A percentile compares a stretch with the other conserved stretches of the same genome.
Evolutionary conservation across 2,888 invertebrate species (phyloP).

Genomic region (Diadegma fenestrale): DNA sequence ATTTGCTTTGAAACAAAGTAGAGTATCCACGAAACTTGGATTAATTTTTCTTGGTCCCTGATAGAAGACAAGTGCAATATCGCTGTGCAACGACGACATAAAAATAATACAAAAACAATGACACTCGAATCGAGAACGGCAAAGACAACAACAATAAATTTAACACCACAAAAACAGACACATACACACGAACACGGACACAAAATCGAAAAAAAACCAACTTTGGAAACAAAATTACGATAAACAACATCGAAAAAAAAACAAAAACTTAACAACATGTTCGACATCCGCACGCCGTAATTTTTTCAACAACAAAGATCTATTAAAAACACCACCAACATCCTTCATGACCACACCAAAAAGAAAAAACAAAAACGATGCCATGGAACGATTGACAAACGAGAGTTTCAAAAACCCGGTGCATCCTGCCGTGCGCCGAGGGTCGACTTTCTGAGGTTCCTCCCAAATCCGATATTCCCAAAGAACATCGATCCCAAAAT

Average conservation of each 20-base stretch:
- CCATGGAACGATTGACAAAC: constrained; percentile 80
- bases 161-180: constrained; percentile 61
- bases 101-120: constrained; percentile 66
- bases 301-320: constrained; percentile 69
- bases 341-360: constrained; percentile 79
- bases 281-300: constrained; percentile 63
- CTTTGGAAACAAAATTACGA: constrained; percentile 56
- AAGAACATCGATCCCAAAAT: constrained; percentile 41
- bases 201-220: constrained; percentile 50
- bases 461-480: constrained; percentile 47
- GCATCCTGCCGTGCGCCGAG: constrained; percentile 82
- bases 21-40: constrained; percentile 31
- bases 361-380: constrained; percentile 64
- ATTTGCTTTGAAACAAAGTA: constrained; percentile 30
- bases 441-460: constrained; percentile 76
- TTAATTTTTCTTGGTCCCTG: constrained; percentile 76
- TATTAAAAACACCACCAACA: constrained; percentile 75
- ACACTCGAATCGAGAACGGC: constrained; percentile 55
- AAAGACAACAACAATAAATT: constrained; percentile 21
- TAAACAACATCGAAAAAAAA: constrained; percentile 60
- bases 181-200: constrained; percentile 41
- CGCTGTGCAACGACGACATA: constrained; percentile 70
- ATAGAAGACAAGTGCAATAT: constrained; percentile 71
- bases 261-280: constrained; percentile 41
- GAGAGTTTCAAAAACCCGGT: constrained; percentile 79